These are phyloP conservation scores for Galeopsomyia nigrocyanea DNA, from an alignment of 2,888 invertebrate genomes.

Conservation along the genomic window DNA sequence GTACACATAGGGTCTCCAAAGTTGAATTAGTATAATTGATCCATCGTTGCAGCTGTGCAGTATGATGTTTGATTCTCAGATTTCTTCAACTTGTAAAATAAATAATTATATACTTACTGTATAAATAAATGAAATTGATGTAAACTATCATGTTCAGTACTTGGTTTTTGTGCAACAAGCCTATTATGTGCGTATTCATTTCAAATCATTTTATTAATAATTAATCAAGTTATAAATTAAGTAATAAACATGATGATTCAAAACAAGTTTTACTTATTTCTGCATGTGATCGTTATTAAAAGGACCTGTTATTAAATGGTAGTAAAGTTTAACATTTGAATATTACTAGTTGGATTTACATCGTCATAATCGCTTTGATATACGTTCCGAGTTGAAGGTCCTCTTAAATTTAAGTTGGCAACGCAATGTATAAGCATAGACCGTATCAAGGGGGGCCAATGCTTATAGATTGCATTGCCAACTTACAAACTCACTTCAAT, in stretches of 20 bases:
- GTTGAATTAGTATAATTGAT: slow-evolving; percentile 39
- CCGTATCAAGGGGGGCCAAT: no score
- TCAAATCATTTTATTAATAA: slow-evolving; percentile 1
- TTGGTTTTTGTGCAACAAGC: slow-evolving; percentile 6
- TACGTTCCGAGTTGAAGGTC: no score
- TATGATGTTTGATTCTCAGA: slow-evolving; percentile 20
- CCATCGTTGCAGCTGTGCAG: slow-evolving; percentile 19
- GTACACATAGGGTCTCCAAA: neutral
- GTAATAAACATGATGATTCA: slow-evolving; percentile 1
- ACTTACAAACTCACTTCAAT: no score
- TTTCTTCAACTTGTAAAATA: slow-evolving; percentile 43
- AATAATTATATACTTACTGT: slow-evolving; percentile 38
- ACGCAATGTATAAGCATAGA: no score
- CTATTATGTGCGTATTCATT: neutral
- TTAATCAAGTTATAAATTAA: slow-evolving; percentile 6
- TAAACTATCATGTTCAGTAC: slow-evolving; percentile 16
- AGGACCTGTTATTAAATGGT: no score
- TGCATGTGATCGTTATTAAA: no score
- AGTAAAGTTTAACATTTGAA: no score
- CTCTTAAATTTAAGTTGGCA: no score
- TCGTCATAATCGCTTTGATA: no score
- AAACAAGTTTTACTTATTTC: no score
- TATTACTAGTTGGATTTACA: no score
- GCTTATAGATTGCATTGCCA: no score
- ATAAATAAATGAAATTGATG: slow-evolving; percentile 44